These are phyloP conservation scores for Bufo gargarizans DNA, from an alignment of 2,113 vertebrate species.

Conservation along the genomic window DNA sequence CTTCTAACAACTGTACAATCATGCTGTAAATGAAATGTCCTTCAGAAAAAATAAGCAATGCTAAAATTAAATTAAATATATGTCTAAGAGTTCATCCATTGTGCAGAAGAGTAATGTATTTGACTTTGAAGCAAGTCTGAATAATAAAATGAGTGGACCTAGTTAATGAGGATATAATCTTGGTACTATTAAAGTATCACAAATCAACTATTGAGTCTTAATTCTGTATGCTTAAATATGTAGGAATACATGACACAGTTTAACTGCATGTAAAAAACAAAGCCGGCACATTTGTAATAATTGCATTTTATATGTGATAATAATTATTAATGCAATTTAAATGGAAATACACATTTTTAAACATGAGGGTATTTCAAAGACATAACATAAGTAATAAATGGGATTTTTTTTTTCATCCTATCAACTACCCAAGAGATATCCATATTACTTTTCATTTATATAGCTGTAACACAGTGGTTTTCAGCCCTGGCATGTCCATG, in stretches of 20 bases:
- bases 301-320: not conserved
- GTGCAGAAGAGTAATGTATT: not conserved
- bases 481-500: too few relatives aligned
- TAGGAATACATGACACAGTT: not conserved
- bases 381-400: too few relatives aligned
- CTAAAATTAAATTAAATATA: slow-evolving; percentile 31
- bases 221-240: not conserved
- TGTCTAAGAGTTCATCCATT: slow-evolving; percentile 9
- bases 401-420: too few relatives aligned
- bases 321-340: not conserved
- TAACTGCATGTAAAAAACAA: not conserved
- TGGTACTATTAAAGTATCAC: not conserved
- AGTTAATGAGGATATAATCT: slow-evolving; percentile 11
- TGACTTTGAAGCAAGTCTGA: not conserved
- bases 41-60: not conserved
- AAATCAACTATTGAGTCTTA: not conserved
- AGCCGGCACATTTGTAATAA: not conserved
- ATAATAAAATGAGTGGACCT: not conserved
- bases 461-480: too few relatives aligned
- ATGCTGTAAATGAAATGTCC: slow-evolving; percentile 3
- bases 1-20: slow-evolving; percentile 15
- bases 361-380: not conserved
- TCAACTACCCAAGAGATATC: too few relatives aligned
- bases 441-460: too few relatives aligned
- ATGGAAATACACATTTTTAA: not conserved